These are phyloP conservation scores for Hyphantria cunea DNA, from an alignment of 1,140 invertebrate species.

Conservation along the genomic window DNA sequence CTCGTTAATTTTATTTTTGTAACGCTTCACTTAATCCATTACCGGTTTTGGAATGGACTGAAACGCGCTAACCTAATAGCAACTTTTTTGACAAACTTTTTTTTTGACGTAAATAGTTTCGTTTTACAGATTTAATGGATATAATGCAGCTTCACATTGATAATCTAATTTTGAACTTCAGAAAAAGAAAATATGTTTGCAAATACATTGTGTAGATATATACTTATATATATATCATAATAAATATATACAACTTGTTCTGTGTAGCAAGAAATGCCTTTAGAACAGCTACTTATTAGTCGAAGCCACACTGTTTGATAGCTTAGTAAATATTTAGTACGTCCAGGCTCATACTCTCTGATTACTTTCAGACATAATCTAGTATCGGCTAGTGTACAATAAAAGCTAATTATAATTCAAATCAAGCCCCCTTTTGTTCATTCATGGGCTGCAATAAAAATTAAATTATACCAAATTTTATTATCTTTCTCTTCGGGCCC, in stretches of 20 bases:
- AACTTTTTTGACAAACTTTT: background rate
- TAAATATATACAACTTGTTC: too few relatives aligned
- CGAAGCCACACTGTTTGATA: too few relatives aligned
- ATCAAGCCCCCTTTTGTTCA: constrained; percentile 55
- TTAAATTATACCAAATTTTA: constrained; percentile 64
- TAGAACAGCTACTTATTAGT: too few relatives aligned
- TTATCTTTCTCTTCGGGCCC: constrained; percentile 59
- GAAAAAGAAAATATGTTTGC: too few relatives aligned
- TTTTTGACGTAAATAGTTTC: constrained; percentile 3
- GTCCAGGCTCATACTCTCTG: background rate
- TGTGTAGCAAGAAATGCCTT: too few relatives aligned
- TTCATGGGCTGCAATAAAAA: constrained; percentile 60
- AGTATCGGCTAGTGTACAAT: constrained; percentile 33
- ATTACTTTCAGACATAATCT: constrained; percentile 11
- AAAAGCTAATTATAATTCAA: constrained; percentile 59
- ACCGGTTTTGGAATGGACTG: constrained; percentile 41
- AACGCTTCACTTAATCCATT: constrained; percentile 61
- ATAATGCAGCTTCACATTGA: too few relatives aligned
- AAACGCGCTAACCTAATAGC: constrained; percentile 11
- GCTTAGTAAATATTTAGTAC: background rate
- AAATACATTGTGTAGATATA: too few relatives aligned
- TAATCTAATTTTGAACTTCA: too few relatives aligned
- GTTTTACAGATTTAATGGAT: too few relatives aligned
- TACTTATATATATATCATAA: too few relatives aligned
- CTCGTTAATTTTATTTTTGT: constrained; percentile 75